Evolutionary conservation across 2,113 vertebrate species (phyloP), one percentile per base, ranked within the genome.

Genomic region (Thamnaconus septentrionalis): DNA sequence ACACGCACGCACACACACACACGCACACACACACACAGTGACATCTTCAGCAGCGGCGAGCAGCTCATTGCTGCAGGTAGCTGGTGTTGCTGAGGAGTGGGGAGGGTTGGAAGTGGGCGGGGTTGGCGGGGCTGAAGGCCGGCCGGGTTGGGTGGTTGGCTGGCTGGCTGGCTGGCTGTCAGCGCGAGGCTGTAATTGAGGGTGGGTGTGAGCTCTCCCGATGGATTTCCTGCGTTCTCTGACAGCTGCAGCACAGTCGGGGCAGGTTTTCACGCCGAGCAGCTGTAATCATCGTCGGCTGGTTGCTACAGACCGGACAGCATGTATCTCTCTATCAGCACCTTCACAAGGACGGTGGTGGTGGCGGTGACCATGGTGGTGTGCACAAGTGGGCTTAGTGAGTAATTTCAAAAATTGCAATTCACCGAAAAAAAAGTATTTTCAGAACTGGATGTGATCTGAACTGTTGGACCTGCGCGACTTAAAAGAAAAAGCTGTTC

Each of bases 171-270:
- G 59, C 79, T 75, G 76, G 56, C 77, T 87, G 85, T 85, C 83
- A 86, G 67, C 44, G 61, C 6, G 41, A 78, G 69, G 40, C 83
- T 78, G 80, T 86, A 83, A 87, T 89, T 80, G 74, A 81, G 64
- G 81, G 62, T 76, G 80, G 76, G 76, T 64, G 82, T 73, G 49
- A 69, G 71, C 55, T 59, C 59, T 56, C 76, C 71, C 53, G 78
- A 57, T 74, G 67, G 71, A 76, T 65, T 81, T 62, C 61, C 66
- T 70, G 61, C 67, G 74, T 62, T 66, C 66, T 53, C 59, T 80
- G 80, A 83, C 82, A 83, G 76, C 64, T 78, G 64, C 57, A 78
- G 56, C 59, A 64, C 52, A 67, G 63, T 40, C 56, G 58, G 69
- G 54, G 56, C 69, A 70, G 61, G 58, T 75, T 71, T 31, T 31